These are phyloP conservation scores for Frankliniella intonsa DNA, from an alignment of 2,888 invertebrate genomes.

Conservation along the genomic window DNA sequence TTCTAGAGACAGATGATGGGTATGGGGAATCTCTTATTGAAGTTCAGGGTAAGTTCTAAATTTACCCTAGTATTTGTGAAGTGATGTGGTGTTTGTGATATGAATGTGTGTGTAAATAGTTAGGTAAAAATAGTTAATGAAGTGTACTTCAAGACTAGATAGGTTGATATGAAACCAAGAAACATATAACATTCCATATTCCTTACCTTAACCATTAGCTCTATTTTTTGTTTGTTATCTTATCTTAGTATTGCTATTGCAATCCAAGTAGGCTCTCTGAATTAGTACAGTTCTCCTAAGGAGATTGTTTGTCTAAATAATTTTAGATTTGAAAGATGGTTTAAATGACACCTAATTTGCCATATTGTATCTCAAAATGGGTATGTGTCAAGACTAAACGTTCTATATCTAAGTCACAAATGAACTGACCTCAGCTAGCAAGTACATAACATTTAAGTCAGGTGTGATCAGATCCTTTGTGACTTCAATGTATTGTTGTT, in stretches of 20 bases:
- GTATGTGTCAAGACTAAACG: neutral
- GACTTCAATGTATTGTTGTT: neutral
- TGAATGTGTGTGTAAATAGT: neutral
- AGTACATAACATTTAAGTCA: constrained; percentile 2
- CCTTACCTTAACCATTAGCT: neutral
- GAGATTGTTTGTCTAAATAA: neutral
- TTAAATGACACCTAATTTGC: neutral
- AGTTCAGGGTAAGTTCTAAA: neutral
- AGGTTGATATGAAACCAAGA: neutral
- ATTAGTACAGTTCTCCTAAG: neutral
- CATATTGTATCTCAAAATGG: neutral
- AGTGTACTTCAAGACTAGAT: neutral
- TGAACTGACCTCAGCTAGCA: constrained; percentile 18
- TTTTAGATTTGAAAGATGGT: neutral
- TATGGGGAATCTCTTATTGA: neutral
- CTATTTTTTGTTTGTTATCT: neutral
- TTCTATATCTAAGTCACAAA: neutral
- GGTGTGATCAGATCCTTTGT: constrained; percentile 23
- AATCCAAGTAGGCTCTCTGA: neutral
- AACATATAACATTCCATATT: neutral
- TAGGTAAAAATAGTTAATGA: neutral
- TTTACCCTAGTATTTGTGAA: neutral
- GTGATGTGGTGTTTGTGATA: constrained; percentile 14
- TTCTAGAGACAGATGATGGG: too few species aligned
- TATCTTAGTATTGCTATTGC: neutral